A percentile compares a stretch with the other conserved stretches of the same genome.
phyloP scores from a whole-genome alignment of 2,113 vertebrate species.

The Hippocampus barbouri region DNA sequence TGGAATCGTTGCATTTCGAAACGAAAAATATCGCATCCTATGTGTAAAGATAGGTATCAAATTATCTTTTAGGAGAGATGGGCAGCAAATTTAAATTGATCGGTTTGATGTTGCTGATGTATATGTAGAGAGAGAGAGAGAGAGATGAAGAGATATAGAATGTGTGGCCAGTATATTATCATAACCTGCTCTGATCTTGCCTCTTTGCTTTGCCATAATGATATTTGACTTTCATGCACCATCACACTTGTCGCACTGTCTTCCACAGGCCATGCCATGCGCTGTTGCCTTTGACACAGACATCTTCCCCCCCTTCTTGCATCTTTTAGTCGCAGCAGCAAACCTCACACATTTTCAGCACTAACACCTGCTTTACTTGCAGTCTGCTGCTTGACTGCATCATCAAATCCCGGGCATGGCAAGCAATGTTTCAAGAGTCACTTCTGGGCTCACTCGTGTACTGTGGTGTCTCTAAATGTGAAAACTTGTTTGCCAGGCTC shows the following conservation, averaged over 20 bases:
- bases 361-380: constrained; percentile 11
- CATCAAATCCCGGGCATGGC: constrained; percentile 30
- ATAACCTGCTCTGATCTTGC: constrained; percentile 29
- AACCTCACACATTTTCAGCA: not conserved
- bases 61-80: no score
- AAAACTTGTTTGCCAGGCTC: constrained; percentile 16
- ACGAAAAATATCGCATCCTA: no score
- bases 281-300: constrained; percentile 13
- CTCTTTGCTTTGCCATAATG: constrained; percentile 30
- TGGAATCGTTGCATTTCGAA: no score
- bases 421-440: constrained; percentile 34
- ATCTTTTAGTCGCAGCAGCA: constrained; percentile 7
- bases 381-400: constrained; percentile 43
- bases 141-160: no score
- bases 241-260: constrained; percentile 11
- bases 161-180: constrained; percentile 12
- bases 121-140: no score
- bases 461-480: not conserved
- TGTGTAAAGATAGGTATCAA: no score
- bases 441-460: constrained; percentile 1
- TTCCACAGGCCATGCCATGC: constrained; percentile 17
- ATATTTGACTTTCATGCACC: constrained; percentile 46
- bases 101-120: no score
- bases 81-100: no score
- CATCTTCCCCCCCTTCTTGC: constrained; percentile 10